Base-by-base conservation (phyloP, 2,113 vertebrate species). In the Macheiramphus alcinus region DNA sequence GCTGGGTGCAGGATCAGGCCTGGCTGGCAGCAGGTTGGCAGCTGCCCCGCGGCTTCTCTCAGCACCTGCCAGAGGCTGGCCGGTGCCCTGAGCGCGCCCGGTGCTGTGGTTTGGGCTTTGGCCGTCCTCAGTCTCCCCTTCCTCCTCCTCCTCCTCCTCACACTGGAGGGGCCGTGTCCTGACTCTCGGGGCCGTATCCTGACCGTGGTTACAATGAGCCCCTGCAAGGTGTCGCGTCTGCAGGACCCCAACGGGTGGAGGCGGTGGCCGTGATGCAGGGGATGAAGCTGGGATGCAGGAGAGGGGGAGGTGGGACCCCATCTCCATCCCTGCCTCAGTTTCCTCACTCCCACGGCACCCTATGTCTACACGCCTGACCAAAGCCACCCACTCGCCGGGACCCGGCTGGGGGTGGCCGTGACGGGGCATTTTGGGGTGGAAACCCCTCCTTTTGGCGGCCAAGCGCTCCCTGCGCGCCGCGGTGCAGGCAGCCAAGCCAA, bases 101-200 rank as follows among this genome's bases (percentile, higher is more conserved):
- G 52, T 11, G 25, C 26, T 95, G 90, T 45, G 38, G 3, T 58
- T 62, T 94, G 86, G 71, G 53, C 26, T 80, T 52, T 61, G 84
- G 48, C 45, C 1, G 0, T 22, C 67, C 62, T 56, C 72, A 10
- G 1, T 36, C 21, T 63, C 36, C 21, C 25, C 21, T 38, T 68
- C 40, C 56, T 86, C 45, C 55, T 66, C 66, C 32, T 82, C 62
- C 52, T 81, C 59, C 34, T 78, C 32, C 48, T 88, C 42, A 10
- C 63, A 31, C 16, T 2, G 0, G 10, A 1, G 3, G 76, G 21
- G 48, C 25, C 1, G 0, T n/a, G 42, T 67, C 25, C n/a, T 67
- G 70, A 52, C 26, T 20, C 66, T 67, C 2, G 2, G 78, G 34
- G 34, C 42, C 6, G 0, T 11, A 47, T 67, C 91, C 90, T 80